Evolutionary conservation across 1,140 invertebrate genomes (phyloP), one percentile per base, ranked within the genome.

Genomic region (Pseudomyrmex flavicornis): DNA sequence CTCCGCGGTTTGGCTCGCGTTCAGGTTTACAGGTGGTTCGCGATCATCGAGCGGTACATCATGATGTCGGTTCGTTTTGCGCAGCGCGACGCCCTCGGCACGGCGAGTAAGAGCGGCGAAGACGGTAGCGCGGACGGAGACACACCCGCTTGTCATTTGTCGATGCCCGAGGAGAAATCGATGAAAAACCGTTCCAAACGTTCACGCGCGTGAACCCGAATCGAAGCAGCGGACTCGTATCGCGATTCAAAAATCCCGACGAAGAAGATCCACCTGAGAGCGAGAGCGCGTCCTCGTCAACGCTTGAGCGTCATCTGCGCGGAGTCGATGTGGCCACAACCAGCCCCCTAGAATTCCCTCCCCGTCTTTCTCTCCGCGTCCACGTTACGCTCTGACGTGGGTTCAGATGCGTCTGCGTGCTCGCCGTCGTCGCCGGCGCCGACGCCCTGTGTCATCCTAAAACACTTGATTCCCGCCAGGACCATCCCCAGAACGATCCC

Each of bases 401-500:
- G 79, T 87, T 73, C 77, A 91, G 83, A 86, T 72, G 90, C 90
- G 91, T 10, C 90, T 91, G 90, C 90, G 91, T 88, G 76, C 20
- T 69, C 59, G 50, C 50, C 50, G 50, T 22, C 62, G 17, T 1
- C 44, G 75, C 48, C 69, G 77, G 88, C 89, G 90, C 88, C 90
- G 88, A 90, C 89, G 85, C 88, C 83, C 84, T 90, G 35, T 35
- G 35, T 35, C 35, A 59, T 79, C 82, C 70, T 15, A 52, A 58
- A 48, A 17, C 61, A 69, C 52, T 86, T 74, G 75, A 89, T 75
- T 61, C 59, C 50, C 75, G 48, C 80, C 5, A 35, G 35, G 35
- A 35, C 75, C 68, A 22, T 46, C 61, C 54, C 84, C 74, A 82
- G 73, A 65, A 85, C 77, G 75, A 70, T 84, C 80, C 73, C 89